These are phyloP conservation scores for Cherax destructor DNA, from an alignment of 1,140 invertebrate species.

Conservation along the genomic window DNA sequence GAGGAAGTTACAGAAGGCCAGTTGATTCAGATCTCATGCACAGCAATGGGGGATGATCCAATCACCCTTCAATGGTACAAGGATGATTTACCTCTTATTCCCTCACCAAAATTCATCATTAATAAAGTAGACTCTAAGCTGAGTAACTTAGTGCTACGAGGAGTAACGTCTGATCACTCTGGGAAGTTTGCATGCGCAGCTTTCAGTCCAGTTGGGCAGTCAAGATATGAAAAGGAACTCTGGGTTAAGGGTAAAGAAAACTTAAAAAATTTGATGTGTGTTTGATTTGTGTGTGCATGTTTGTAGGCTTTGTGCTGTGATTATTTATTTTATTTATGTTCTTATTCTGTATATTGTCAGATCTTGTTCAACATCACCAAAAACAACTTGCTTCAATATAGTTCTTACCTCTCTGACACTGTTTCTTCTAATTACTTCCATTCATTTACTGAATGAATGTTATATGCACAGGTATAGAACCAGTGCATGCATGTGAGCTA, in stretches of 20 bases:
- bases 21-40: conserved; percentile 66
- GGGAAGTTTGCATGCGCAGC: conserved; percentile 76
- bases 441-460: no score
- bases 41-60: conserved; percentile 62
- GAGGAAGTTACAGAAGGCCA: conserved; percentile 65
- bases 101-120: conserved; percentile 63
- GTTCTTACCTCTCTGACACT: no score
- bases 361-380: neutral
- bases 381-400: no score
- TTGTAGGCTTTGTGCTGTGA: neutral
- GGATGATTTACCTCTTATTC: conserved; percentile 53
- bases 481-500: no score
- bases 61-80: conserved; percentile 81
- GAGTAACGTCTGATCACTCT: conserved; percentile 67
- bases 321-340: conserved; percentile 30
- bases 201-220: conserved; percentile 75
- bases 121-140: conserved; percentile 62
- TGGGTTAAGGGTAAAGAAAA: conserved; percentile 71
- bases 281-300: neutral
- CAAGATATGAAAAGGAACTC: conserved; percentile 61
- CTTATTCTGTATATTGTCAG: neutral
- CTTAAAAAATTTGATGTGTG: neutral
- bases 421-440: no score
- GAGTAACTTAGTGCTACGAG: conserved; percentile 56
- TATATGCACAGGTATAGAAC: no score